These are phyloP conservation scores for Stichopus chloronotus DNA, from an alignment of 35 echinoderm and acorn worm species.

Conservation along the genomic window DNA sequence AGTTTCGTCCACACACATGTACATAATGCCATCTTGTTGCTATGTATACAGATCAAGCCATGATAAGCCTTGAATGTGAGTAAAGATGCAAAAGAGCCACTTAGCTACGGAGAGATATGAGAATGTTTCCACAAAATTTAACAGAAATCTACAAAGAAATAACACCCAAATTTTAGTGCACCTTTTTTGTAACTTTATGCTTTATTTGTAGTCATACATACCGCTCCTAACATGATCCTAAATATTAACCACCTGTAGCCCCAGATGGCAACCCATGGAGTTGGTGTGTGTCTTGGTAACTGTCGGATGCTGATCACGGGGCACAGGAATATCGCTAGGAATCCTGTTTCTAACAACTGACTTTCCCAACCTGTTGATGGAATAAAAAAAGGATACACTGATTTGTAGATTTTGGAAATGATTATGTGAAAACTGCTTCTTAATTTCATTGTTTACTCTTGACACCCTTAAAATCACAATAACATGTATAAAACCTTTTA, in stretches of 20 bases:
- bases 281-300: conserved; percentile 76
- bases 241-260: conserved; percentile 96
- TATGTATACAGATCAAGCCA: too few species aligned
- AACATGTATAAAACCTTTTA: too few species aligned
- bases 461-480: too few species aligned
- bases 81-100: too few species aligned
- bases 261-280: conserved; percentile 83
- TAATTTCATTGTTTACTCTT: too few species aligned
- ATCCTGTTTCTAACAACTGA: conserved; percentile 93
- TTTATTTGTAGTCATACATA: conserved; percentile 34
- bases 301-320: conserved; percentile 68
- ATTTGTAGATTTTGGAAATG: background rate
- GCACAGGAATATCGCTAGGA: conserved; percentile 94
- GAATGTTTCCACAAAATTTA: too few species aligned
- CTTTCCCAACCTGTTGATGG: conserved; percentile 87
- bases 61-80: too few species aligned
- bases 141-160: too few species aligned
- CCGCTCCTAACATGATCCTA: conserved; percentile 98
- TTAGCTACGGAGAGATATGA: too few species aligned
- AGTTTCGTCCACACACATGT: too few species aligned
- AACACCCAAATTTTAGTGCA: background rate
- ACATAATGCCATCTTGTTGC: too few species aligned
- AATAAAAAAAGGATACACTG: background rate
- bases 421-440: background rate
- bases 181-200: background rate